Evolutionary conservation across 2,888 invertebrate genomes (phyloP).

Genomic region (Cheilosia grossa): DNA sequence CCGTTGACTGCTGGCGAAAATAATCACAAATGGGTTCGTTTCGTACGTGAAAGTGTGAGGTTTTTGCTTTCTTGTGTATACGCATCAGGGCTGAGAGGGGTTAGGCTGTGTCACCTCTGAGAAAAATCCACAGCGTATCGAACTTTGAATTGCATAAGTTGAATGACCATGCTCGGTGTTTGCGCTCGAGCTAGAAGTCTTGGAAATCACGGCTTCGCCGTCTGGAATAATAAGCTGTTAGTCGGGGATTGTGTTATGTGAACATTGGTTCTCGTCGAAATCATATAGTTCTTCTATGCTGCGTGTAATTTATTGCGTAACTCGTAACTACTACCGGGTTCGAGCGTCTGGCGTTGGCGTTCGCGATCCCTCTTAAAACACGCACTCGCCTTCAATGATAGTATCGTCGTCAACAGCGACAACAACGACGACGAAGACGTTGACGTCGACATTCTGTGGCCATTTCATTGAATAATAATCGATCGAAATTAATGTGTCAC

Average conservation of each 20-base stretch:
- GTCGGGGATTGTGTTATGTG: conserved; percentile 24
- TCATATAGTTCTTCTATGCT: conserved; percentile 51
- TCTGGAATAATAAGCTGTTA: conserved; percentile 71
- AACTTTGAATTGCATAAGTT: conserved; percentile 60
- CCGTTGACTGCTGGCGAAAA: conserved; percentile 18
- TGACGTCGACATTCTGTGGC: conserved; percentile 28
- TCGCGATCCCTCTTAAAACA: conserved; percentile 27
- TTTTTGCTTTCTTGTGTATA: conserved; percentile 62
- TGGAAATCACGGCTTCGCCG: conserved; percentile 66
- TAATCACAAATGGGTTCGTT: conserved; percentile 43
- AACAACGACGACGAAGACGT: not conserved
- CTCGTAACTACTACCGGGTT: conserved; percentile 70
- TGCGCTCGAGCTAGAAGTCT: conserved; percentile 52
- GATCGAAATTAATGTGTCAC: conserved; percentile 67
- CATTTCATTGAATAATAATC: conserved; percentile 70
- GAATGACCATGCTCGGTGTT: conserved; percentile 39
- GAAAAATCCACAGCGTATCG: conserved; percentile 45
- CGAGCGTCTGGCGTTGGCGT: conserved; percentile 55
- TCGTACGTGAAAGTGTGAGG: conserved; percentile 73
- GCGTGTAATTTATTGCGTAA: conserved; percentile 70
- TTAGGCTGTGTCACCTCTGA: conserved; percentile 48
- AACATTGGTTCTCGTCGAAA: conserved; percentile 53
- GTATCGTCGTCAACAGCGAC: conserved; percentile 6
- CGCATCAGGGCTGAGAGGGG: conserved; percentile 13
- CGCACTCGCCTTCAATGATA: conserved; percentile 40